A percentile compares a stretch with the other conserved stretches of the same genome.
Evolutionary conservation across 2,888 invertebrate species (phyloP).

Genomic region (Copidosoma aretas): DNA sequence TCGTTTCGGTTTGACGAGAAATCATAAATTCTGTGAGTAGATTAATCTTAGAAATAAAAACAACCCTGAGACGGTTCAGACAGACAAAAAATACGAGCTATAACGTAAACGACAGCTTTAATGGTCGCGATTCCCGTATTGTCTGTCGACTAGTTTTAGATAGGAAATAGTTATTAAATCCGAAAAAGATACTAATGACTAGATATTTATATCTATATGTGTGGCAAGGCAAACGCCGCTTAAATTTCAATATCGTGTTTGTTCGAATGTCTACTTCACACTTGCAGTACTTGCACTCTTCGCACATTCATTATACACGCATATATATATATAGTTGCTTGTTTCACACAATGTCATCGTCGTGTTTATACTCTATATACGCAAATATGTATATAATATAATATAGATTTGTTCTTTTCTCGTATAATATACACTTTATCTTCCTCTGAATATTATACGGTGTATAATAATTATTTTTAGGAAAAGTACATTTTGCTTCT

Average conservation of each 20-base stretch:
- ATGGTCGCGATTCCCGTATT: slow-evolving; percentile 4
- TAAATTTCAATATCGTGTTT: too few species aligned
- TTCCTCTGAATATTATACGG: slow-evolving; percentile 40
- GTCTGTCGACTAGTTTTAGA: slow-evolving; percentile 52
- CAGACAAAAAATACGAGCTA: neutral
- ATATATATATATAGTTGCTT: slow-evolving; percentile 35
- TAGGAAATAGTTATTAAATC: slow-evolving; percentile 53
- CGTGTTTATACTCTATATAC: slow-evolving; percentile 14
- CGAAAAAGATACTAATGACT: slow-evolving; percentile 51
- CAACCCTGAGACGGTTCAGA: neutral
- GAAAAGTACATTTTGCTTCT: slow-evolving; percentile 35
- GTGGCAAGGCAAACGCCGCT: slow-evolving; percentile 6
- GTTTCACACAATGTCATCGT: slow-evolving; percentile 12
- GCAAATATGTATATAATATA: slow-evolving; percentile 33
- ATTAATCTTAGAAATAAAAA: neutral
- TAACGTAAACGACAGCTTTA: neutral
- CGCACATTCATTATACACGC: slow-evolving; percentile 30
- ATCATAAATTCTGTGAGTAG: neutral
- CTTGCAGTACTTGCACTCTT: neutral
- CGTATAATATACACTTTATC: slow-evolving; percentile 47
- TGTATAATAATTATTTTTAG: slow-evolving; percentile 36
- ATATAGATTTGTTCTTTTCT: slow-evolving; percentile 42
- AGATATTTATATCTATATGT: slow-evolving; percentile 43
- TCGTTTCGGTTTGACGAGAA: too few species aligned
- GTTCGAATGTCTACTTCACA: too few species aligned